Evolutionary conservation across 2,888 invertebrate species (phyloP).

Genomic region (Trissolcus japonicus): DNA sequence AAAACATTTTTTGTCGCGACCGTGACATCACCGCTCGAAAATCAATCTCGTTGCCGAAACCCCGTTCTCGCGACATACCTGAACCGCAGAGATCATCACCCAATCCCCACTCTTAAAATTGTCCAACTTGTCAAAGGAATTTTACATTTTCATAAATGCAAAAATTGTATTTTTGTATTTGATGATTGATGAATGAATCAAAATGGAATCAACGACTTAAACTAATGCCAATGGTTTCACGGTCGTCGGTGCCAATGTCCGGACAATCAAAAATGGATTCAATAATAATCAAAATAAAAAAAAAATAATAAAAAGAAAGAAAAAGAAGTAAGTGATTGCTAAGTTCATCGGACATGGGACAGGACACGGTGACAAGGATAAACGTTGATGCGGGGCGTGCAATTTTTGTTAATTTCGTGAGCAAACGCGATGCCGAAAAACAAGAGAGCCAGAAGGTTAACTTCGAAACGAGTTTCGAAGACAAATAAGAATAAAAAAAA

Average conservation of each 20-base stretch:
- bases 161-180: background rate
- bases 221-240: no score
- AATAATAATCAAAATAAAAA: no score
- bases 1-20: constrained; percentile 12
- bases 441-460: constrained; percentile 47
- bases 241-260: no score
- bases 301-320: background rate
- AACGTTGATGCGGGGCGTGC: constrained; percentile 1
- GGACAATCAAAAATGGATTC: no score
- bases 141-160: background rate
- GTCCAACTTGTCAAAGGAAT: background rate
- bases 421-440: constrained; percentile 27
- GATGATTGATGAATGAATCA: no score
- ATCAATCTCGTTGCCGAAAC: background rate
- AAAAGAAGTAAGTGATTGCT: background rate
- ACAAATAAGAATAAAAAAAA: constrained; percentile 26
- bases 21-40: constrained; percentile 20
- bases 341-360: no score
- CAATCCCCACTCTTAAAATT: background rate
- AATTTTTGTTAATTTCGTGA: constrained; percentile 37
- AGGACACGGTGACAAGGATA: no score
- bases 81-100: background rate
- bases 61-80: background rate
- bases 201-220: no score
- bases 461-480: constrained; percentile 39